These are phyloP conservation scores for Tigriopus japonicus DNA, from an alignment of 1,140 invertebrate species.

Conservation along the genomic window DNA sequence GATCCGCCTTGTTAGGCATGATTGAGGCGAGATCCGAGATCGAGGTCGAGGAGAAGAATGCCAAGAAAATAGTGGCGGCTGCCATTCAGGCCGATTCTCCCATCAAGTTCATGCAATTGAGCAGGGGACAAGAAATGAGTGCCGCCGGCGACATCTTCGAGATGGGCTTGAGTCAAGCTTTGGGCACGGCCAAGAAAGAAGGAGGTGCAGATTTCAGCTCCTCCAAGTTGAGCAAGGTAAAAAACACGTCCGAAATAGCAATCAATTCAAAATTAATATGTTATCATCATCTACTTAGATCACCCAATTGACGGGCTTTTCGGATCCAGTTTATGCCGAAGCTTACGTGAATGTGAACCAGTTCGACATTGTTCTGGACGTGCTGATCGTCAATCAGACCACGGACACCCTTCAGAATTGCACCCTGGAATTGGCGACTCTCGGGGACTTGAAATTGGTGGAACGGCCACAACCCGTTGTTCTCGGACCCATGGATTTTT, in stretches of 20 bases:
- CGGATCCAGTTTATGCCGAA: slow-evolving; percentile 96
- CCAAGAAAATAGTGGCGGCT: slow-evolving; percentile 43
- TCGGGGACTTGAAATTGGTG: slow-evolving; percentile 92
- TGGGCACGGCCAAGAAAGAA: slow-evolving; percentile 44
- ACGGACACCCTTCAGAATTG: slow-evolving; percentile 93
- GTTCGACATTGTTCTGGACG: slow-evolving; percentile 93
- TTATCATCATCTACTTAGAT: slow-evolving; percentile 38
- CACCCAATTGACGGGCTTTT: slow-evolving; percentile 97
- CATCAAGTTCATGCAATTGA: slow-evolving; percentile 64
- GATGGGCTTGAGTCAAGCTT: slow-evolving; percentile 72
- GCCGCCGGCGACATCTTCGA: slow-evolving; percentile 78
- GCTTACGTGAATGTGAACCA: slow-evolving; percentile 98
- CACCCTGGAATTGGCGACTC: slow-evolving; percentile 85
- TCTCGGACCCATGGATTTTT: slow-evolving; percentile 86
- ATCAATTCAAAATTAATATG: slow-evolving; percentile 2
- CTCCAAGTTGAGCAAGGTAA: slow-evolving; percentile 42
- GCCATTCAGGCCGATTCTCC: slow-evolving; percentile 67
- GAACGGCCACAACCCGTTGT: slow-evolving; percentile 91
- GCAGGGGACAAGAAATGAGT: slow-evolving; percentile 41
- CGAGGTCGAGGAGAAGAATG: slow-evolving; percentile 13
- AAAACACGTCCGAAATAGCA: not conserved
- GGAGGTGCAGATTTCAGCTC: slow-evolving; percentile 33
- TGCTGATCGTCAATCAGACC: slow-evolving; percentile 94
- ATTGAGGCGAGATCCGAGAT: slow-evolving; percentile 47
- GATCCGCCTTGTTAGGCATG: slow-evolving; percentile 64